Percentiles rank a stretch among this genome's conserved stretches.
phyloP scores from a whole-genome alignment of 53 echinoderm and acorn worm genomes.

The Mesocentrotus franciscanus region DNA sequence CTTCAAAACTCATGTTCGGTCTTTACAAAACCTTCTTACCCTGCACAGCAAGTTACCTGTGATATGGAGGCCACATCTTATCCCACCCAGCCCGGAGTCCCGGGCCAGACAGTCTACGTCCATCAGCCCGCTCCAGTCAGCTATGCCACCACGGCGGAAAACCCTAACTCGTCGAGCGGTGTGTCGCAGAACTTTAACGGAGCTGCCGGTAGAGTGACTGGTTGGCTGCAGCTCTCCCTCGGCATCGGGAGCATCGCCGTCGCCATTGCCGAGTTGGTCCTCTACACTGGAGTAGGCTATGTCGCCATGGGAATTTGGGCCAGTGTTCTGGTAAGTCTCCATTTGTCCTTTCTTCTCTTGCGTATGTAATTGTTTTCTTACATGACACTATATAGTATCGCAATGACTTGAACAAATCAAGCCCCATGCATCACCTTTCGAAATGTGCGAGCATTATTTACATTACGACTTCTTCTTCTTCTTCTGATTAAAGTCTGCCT shows the following conservation, averaged over 20 bases:
- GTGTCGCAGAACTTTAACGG: slow-evolving; percentile 16
- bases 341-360: not conserved
- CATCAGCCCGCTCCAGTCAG: slow-evolving; percentile 44
- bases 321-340: slow-evolving; percentile 15
- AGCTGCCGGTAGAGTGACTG: slow-evolving; percentile 13
- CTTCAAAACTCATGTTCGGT: no score
- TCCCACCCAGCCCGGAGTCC: not conserved
- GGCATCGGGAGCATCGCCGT: slow-evolving; percentile 27
- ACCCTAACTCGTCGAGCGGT: not conserved
- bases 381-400: no score
- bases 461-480: no score
- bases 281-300: not conserved
- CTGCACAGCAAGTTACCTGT: not conserved
- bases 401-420: no score
- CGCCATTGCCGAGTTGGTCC: slow-evolving; percentile 16
- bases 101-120: slow-evolving; percentile 43
- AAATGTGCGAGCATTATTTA: no score
- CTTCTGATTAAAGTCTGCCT: no score
- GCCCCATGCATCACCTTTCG: no score
- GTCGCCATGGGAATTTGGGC: slow-evolving; percentile 32
- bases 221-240: not conserved
- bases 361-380: no score
- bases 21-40: no score
- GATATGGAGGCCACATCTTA: slow-evolving; percentile 37
- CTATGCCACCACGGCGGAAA: not conserved